A percentile compares a stretch with the other conserved stretches of the same genome.
Conservation (phyloP, 2,888 invertebrate genomes). For the Acanthosoma haemorrhoidale region DNA sequence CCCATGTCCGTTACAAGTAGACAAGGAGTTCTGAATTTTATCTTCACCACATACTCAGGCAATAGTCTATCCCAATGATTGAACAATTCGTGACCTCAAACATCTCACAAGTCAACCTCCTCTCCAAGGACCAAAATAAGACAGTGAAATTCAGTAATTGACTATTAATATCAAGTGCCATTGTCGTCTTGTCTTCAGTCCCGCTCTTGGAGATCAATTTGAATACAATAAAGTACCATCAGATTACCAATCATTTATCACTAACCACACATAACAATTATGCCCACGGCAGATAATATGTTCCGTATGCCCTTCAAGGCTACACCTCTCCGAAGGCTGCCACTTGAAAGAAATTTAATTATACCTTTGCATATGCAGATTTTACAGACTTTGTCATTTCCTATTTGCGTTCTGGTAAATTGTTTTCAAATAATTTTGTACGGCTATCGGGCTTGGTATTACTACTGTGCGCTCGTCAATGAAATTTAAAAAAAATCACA, state of each 20-base stretch:
- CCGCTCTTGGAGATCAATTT: neutral
- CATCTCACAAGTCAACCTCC: too few relatives aligned
- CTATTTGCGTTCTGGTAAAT: neutral
- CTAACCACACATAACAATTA: neutral
- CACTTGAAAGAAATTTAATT: slow-evolving; percentile 4
- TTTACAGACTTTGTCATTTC: neutral
- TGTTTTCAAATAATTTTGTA: too few relatives aligned
- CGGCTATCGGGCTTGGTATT: too few relatives aligned
- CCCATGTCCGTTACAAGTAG: too few relatives aligned
- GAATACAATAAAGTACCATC: neutral
- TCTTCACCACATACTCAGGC: too few relatives aligned
- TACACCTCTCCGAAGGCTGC: neutral
- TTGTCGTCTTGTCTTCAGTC: neutral
- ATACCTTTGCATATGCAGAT: slow-evolving; percentile 1
- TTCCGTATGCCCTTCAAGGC: slow-evolving; percentile 1
- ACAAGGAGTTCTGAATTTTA: too few relatives aligned
- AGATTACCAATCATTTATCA: neutral
- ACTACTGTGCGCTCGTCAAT: too few relatives aligned
- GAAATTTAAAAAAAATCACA: too few relatives aligned
- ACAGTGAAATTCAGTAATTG: neutral
- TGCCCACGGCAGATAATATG: neutral
- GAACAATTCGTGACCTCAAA: too few relatives aligned
- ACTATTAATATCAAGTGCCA: neutral
- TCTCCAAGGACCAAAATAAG: too few relatives aligned
- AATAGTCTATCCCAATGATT: too few relatives aligned